phyloP scores from a whole-genome alignment of 2,113 vertebrate genomes.

The Crotalus horridus region DNA sequence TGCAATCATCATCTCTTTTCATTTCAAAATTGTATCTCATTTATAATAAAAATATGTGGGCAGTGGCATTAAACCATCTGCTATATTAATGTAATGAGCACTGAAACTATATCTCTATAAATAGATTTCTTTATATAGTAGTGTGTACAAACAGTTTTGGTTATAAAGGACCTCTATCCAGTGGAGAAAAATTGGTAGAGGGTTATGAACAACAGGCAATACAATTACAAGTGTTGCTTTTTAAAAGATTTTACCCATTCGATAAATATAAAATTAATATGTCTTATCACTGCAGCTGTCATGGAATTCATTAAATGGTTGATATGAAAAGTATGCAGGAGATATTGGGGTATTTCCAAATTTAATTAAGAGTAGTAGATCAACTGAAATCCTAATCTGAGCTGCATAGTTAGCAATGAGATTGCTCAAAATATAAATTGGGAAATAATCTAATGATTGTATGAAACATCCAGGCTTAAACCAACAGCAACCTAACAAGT shows the following conservation, averaged over 20 bases:
- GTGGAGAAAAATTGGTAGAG: constrained; percentile 36
- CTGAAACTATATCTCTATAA: constrained; percentile 51
- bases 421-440: background rate
- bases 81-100: constrained; percentile 48
- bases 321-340: constrained; percentile 33
- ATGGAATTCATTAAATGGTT: constrained; percentile 30
- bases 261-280: constrained; percentile 63
- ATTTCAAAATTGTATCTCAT: constrained; percentile 43
- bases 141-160: constrained; percentile 36
- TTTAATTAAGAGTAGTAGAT: background rate
- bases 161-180: constrained; percentile 57
- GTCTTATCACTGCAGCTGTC: background rate
- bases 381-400: background rate
- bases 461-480: constrained; percentile 9
- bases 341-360: background rate
- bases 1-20: constrained; percentile 21
- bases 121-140: constrained; percentile 25
- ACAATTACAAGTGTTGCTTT: constrained; percentile 59
- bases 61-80: constrained; percentile 41
- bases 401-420: background rate
- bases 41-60: constrained; percentile 38
- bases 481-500: background rate
- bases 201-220: constrained; percentile 56
- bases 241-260: constrained; percentile 57
- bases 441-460: background rate